phyloP scores from a whole-genome alignment of 2,797 vertebrate species.

The Bryconaethiops microstoma region DNA sequence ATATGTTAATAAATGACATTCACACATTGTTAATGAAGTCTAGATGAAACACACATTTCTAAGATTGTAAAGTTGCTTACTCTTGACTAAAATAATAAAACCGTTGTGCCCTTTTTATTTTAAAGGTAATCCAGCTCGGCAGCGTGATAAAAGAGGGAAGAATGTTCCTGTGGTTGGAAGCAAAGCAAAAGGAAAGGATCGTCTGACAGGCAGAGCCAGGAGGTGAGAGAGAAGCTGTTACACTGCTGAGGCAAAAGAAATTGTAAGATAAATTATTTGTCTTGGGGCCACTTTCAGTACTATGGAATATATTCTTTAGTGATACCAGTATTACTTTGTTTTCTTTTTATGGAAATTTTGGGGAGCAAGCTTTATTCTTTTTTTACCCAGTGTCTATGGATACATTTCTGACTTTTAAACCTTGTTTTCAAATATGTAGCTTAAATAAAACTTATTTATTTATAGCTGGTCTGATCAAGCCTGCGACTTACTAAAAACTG shows the following conservation, averaged over 20 bases:
- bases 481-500: too few relatives aligned
- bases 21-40: not conserved
- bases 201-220: conserved; percentile 93
- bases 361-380: too few relatives aligned
- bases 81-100: not conserved
- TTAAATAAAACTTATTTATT: too few relatives aligned
- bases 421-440: too few relatives aligned
- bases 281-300: not conserved
- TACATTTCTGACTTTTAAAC: too few relatives aligned
- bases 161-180: conserved; percentile 81
- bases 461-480: too few relatives aligned
- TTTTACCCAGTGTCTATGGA: too few relatives aligned
- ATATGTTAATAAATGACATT: not conserved
- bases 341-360: too few relatives aligned
- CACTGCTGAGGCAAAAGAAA: not conserved
- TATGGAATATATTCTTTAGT: not conserved
- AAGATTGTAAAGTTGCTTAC: not conserved
- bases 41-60: not conserved
- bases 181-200: conserved; percentile 92
- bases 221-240: conserved; percentile 78
- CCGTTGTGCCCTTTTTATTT: conserved; percentile 23
- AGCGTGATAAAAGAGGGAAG: conserved; percentile 76
- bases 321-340: not conserved
- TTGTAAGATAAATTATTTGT: not conserved
- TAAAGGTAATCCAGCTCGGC: conserved; percentile 78